Percentiles rank a stretch among this genome's conserved stretches.
Evolutionary conservation across 2,888 invertebrate genomes (phyloP).

Genomic region (Dryobotodes eremita): DNA sequence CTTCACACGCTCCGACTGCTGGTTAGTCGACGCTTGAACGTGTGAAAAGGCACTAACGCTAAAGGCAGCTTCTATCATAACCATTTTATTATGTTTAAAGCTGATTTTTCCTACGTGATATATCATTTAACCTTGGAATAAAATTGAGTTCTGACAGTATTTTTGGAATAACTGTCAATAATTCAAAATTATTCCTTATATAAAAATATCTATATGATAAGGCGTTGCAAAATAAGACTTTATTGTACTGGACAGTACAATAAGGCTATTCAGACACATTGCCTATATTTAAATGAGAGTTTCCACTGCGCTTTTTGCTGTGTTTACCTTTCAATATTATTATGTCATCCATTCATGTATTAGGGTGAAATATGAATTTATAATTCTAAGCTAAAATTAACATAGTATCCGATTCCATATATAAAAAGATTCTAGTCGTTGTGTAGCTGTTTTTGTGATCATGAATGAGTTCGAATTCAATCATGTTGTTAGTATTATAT

Average conservation of each 20-base stretch:
- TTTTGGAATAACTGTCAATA: neutral
- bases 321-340: neutral
- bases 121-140: neutral
- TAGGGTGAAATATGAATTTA: neutral
- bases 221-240: neutral
- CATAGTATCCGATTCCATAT: neutral
- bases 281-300: neutral
- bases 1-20: neutral
- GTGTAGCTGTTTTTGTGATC: constrained; percentile 22
- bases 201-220: neutral
- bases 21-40: neutral
- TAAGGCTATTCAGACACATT: neutral
- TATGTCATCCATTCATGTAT: no score
- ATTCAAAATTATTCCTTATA: neutral
- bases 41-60: neutral
- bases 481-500: constrained; percentile 11
- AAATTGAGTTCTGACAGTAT: neutral
- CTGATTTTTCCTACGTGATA: neutral
- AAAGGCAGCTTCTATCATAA: neutral
- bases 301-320: neutral
- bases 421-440: constrained; percentile 33
- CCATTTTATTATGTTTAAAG: neutral
- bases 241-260: neutral
- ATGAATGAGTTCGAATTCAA: neutral
- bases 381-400: neutral